phyloP scores from a whole-genome alignment of 2,888 invertebrate genomes.

The Leptinotarsa tumamoca region DNA sequence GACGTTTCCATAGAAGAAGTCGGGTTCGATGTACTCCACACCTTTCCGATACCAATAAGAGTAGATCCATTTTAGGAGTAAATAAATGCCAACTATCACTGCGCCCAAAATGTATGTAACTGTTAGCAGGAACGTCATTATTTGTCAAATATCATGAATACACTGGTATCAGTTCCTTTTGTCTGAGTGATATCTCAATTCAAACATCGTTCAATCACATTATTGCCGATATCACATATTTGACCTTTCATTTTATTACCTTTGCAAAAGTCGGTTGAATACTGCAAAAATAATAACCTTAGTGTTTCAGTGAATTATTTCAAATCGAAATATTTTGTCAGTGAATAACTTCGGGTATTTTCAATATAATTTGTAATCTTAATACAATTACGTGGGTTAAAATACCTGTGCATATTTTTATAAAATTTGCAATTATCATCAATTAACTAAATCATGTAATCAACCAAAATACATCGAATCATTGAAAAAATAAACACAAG shows the following conservation, averaged over 20 bases:
- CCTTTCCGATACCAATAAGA: conserved; percentile 56
- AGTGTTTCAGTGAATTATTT: no score
- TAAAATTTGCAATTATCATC: no score
- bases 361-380: no score
- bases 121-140: background rate
- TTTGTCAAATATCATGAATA: background rate
- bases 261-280: no score
- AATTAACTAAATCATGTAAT: no score
- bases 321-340: no score
- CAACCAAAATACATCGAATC: no score
- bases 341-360: no score
- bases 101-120: background rate
- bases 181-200: background rate
- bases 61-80: conserved; percentile 48
- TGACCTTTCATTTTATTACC: background rate
- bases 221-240: background rate
- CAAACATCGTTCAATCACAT: background rate
- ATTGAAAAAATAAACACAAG: no score
- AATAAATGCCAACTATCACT: conserved; percentile 22
- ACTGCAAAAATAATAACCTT: no score
- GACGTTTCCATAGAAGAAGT: conserved; percentile 38
- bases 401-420: no score
- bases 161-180: background rate
- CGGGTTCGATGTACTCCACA: conserved; percentile 45
- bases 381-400: no score